Base-by-base conservation (phyloP, 2,113 vertebrate genomes). In the Lophius piscatorius region DNA sequence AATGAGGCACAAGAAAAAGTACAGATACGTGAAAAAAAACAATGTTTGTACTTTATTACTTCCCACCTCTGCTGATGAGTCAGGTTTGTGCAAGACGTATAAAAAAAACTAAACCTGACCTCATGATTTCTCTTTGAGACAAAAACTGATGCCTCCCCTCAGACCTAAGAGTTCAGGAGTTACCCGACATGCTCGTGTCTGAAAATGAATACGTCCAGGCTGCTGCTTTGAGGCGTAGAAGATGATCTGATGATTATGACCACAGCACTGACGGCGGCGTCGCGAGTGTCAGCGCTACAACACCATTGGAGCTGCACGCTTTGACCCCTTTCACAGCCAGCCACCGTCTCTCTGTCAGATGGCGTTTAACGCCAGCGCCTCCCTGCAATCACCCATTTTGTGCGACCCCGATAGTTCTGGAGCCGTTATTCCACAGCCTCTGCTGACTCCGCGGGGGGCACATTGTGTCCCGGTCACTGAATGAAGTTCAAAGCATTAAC, bases 311-410 rank as follows among this genome's bases (percentile, higher is more conserved):
- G 36, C 40, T 17, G 6, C 36, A 58, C 22, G 48, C 13, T 70
- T 56, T 62, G 67, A 73, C 63, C 73, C 65, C 49, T 54, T 33
- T n/a, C n/a, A 26, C 48, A 39, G 42, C 12, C 34, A 47, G n/a
- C 68, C 77, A 69, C 50, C 76, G 63, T 86, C 28, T 81, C 33
- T 36, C 73, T 82, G 85, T 69, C 82, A 82, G 63, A 74, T 76
- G 46, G 47, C 26, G 68, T 81, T 81, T 79, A 63, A 86, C 75
- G 81, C 72, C 33, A 44, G 21, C 46, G 17, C 65, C 51, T 85
- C 78, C 61, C 47, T 38, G 22, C 49, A 48, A 63, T 64, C 78
- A 28, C 69, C 81, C 81, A 83, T 86, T 81, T 88, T 81, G 70
- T 63, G 40, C 49, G 54, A 49, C 51, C 71, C 59, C 57, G 7